Evolutionary conservation across 1,140 invertebrate genomes (phyloP).

Genomic region (Formica selysi): DNA sequence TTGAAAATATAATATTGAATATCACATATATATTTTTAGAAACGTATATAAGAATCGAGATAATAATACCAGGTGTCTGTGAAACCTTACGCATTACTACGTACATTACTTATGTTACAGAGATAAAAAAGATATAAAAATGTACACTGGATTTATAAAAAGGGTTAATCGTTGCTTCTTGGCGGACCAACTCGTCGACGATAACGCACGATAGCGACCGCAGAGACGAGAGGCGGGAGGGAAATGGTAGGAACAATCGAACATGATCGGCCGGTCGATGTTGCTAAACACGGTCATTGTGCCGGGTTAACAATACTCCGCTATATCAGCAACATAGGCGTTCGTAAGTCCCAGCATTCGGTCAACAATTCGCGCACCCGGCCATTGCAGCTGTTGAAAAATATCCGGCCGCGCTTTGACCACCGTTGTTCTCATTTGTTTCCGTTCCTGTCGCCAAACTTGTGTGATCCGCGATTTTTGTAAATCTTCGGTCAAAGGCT

Average conservation of each 20-base stretch:
- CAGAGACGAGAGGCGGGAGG: conserved; percentile 2
- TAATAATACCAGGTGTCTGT: neutral
- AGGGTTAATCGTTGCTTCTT: conserved; percentile 44
- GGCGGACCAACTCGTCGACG: conserved; percentile 60
- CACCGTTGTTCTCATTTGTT: conserved; percentile 53
- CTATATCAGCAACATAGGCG: conserved; percentile 77
- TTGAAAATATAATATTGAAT: too few species aligned
- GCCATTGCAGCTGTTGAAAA: conserved; percentile 75
- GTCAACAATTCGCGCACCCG: conserved; percentile 76
- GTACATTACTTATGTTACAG: neutral
- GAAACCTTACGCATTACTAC: too few species aligned
- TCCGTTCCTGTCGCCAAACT: conserved; percentile 55
- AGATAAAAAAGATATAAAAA: neutral
- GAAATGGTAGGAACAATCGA: conserved; percentile 76
- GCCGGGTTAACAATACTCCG: conserved; percentile 80
- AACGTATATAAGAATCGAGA: neutral
- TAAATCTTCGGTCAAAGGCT: neutral
- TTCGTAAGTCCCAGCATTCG: conserved; percentile 67
- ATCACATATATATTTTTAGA: too few species aligned
- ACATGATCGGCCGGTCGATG: conserved; percentile 71
- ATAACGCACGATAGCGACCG: conserved; percentile 67
- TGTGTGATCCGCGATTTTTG: conserved; percentile 29
- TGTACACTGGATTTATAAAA: conserved; percentile 31
- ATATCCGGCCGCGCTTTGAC: conserved; percentile 74
- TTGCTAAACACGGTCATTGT: conserved; percentile 82